These are phyloP conservation scores for Spermophilus dauricus DNA, from an alignment of 2,113 vertebrate species.

Conservation along the genomic window DNA sequence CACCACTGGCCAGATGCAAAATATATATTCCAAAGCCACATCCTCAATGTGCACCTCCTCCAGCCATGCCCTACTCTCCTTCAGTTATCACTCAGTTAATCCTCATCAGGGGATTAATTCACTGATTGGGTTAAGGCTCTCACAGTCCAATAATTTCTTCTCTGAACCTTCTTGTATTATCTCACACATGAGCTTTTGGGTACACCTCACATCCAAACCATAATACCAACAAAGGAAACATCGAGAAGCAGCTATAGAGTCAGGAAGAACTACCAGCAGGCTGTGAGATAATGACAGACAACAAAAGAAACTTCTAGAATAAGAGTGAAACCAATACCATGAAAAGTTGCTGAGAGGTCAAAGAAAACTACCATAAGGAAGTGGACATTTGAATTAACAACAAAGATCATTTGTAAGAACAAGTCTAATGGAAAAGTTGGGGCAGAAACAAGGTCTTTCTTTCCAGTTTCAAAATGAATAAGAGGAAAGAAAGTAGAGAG, in stretches of 20 bases:
- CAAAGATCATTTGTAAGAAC: background rate
- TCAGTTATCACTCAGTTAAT: no score
- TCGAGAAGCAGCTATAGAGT: background rate
- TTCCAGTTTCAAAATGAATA: background rate
- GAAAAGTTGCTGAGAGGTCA: background rate
- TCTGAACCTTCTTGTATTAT: no score
- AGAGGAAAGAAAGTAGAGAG: background rate
- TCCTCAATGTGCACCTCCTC: no score
- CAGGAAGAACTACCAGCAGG: background rate
- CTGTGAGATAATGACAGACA: background rate
- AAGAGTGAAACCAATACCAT: background rate
- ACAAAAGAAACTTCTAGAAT: background rate
- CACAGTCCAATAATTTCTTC: no score
- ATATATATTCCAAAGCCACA: no score
- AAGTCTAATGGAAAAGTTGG: background rate
- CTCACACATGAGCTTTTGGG: no score
- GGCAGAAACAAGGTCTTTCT: background rate
- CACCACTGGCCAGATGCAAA: no score
- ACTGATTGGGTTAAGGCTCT: no score
- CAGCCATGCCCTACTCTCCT: no score
- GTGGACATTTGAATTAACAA: background rate
- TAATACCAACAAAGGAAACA: background rate
- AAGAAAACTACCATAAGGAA: slow-evolving; percentile 1
- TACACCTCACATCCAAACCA: no score
- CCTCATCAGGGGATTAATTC: no score